A percentile compares a stretch with the other conserved stretches of the same genome.
Conservation (phyloP, 2,888 invertebrate species). For the Himalopsyche kuldschensis region DNA sequence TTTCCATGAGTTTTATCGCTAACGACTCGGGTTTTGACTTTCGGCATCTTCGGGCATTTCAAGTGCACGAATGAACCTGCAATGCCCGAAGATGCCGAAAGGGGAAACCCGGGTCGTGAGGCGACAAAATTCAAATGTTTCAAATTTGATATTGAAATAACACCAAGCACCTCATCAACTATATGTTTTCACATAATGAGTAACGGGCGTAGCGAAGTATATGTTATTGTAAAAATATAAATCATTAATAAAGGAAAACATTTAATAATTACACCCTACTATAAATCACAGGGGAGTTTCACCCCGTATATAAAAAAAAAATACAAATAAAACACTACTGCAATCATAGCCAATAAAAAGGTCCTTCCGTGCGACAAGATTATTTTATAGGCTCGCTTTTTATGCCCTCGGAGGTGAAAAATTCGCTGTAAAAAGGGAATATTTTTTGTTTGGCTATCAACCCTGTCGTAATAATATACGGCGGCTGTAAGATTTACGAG, state of each 20-base stretch:
- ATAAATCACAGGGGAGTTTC: not conserved
- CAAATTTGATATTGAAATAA: too few species aligned
- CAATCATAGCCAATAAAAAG: slow-evolving; percentile 30
- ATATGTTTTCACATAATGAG: not conserved
- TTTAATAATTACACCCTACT: not conserved
- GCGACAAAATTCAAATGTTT: too few species aligned
- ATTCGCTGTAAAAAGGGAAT: slow-evolving; percentile 27
- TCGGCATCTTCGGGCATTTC: too few species aligned
- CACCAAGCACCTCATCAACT: too few species aligned
- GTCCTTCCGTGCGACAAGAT: slow-evolving; percentile 19
- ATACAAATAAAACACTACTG: slow-evolving; percentile 1
- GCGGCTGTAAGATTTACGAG: slow-evolving; percentile 32
- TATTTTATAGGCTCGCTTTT: slow-evolving; percentile 26
- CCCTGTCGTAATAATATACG: slow-evolving; percentile 35
- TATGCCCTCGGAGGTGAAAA: slow-evolving; percentile 23
- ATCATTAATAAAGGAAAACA: not conserved
- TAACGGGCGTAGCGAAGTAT: not conserved
- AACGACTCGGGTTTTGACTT: too few species aligned
- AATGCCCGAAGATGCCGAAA: too few species aligned
- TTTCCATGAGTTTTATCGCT: too few species aligned
- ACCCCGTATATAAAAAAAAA: not conserved
- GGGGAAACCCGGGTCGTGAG: too few species aligned
- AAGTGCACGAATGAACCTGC: too few species aligned
- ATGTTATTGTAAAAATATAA: not conserved
- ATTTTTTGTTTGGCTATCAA: slow-evolving; percentile 35